A percentile compares a stretch with the other conserved stretches of the same genome.
Evolutionary conservation across 2,113 vertebrate species (phyloP).

Genomic region (Tetrao urogallus): DNA sequence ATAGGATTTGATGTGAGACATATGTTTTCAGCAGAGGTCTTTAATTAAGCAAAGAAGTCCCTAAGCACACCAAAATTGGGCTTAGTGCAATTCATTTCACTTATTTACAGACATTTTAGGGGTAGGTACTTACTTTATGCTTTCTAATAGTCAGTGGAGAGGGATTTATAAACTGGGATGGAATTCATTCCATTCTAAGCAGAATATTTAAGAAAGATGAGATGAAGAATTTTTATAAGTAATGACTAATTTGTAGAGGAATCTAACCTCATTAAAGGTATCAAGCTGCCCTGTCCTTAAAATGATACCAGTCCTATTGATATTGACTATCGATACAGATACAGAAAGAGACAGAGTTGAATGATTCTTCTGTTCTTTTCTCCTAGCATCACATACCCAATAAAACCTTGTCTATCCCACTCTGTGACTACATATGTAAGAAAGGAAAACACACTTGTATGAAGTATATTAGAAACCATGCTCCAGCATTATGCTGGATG

Average conservation of each 20-base stretch:
- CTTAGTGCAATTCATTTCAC: background rate
- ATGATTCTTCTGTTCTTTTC: background rate
- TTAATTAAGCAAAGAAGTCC: constrained; percentile 20
- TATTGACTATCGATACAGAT: background rate
- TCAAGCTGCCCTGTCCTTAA: background rate
- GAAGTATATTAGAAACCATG: background rate
- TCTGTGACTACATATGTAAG: background rate
- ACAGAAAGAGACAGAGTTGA: background rate
- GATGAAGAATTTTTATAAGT: background rate
- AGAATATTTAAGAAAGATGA: background rate
- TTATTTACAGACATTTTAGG: background rate
- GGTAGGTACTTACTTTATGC: background rate
- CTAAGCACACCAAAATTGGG: background rate
- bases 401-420: background rate
- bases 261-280: background rate
- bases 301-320: background rate
- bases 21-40: background rate
- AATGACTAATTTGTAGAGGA: background rate
- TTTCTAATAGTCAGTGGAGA: background rate
- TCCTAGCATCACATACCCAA: background rate
- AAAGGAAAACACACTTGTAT: background rate
- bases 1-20: background rate
- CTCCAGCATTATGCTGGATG: background rate
- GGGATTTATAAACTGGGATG: background rate
- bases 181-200: background rate